These are phyloP conservation scores for Caenorhabditis briggsae DNA, from an alignment of 1,140 invertebrate species.

Conservation along the genomic window DNA sequence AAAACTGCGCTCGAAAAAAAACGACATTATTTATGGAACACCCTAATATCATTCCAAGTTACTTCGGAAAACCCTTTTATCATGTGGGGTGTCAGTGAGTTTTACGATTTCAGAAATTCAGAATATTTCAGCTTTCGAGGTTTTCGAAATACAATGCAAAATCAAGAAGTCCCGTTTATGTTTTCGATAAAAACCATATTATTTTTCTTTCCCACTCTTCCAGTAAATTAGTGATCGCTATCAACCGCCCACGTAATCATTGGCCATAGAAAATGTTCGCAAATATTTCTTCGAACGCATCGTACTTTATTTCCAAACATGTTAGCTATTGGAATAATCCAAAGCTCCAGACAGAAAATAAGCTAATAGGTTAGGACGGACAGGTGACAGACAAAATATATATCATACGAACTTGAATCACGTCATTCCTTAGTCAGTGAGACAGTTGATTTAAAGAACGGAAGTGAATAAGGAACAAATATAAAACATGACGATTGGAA, in stretches of 20 bases:
- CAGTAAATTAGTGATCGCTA: too few species aligned
- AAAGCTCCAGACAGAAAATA: slow-evolving; percentile 5
- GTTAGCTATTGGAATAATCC: slow-evolving; percentile 19
- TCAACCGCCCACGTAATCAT: background rate
- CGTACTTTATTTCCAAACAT: slow-evolving; percentile 42
- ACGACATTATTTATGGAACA: too few species aligned
- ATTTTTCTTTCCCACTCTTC: too few species aligned
- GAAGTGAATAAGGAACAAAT: background rate
- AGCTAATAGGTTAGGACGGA: slow-evolving; percentile 3
- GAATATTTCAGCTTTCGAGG: too few species aligned
- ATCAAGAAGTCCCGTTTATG: too few species aligned
- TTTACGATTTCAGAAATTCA: too few species aligned
- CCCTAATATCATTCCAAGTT: too few species aligned
- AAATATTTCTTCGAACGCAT: background rate
- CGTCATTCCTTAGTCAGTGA: background rate
- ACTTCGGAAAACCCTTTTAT: too few species aligned
- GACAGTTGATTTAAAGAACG: background rate
- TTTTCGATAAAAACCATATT: too few species aligned
- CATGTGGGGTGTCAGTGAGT: too few species aligned
- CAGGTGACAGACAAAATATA: slow-evolving; percentile 1
- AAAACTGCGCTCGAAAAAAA: too few species aligned
- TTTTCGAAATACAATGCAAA: too few species aligned
- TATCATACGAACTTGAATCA: background rate
- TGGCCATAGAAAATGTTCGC: background rate
- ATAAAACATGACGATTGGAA: background rate